These are phyloP conservation scores for Nannoperca obscura DNA, from an alignment of 2,797 vertebrate genomes.

Conservation along the genomic window DNA sequence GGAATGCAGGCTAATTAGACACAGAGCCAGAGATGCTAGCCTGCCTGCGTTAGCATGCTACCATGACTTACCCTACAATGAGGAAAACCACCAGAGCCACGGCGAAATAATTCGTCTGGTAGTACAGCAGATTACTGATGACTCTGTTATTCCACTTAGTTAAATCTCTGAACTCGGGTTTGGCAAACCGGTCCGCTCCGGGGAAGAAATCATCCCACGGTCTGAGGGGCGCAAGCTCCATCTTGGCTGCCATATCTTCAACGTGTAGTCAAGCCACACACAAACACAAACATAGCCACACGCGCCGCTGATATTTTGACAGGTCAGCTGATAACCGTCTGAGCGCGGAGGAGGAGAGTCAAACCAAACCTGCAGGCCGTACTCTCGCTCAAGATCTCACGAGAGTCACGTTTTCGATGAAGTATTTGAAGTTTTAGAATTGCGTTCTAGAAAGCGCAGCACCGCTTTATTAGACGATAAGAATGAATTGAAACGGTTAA, in stretches of 20 bases:
- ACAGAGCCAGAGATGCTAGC: conserved; percentile 35
- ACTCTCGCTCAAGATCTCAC: conserved; percentile 44
- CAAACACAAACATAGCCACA: conserved; percentile 52
- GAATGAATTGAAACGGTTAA: neutral
- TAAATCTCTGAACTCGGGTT: conserved; percentile 91
- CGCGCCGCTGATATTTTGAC: conserved; percentile 71
- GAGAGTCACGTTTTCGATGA: neutral
- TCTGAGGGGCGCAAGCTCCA: conserved; percentile 91
- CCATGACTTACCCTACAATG: conserved; percentile 91
- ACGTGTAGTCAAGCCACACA: conserved; percentile 19
- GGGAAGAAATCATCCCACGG: conserved; percentile 94
- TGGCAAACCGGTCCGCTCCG: conserved; percentile 89
- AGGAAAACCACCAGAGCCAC: conserved; percentile 87
- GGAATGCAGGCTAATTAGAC: conserved; percentile 56
- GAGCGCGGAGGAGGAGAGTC: neutral
- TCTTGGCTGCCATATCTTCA: conserved; percentile 85
- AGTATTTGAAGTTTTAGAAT: neutral
- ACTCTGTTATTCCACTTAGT: conserved; percentile 96
- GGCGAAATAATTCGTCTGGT: conserved; percentile 95
- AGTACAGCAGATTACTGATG: conserved; percentile 95
- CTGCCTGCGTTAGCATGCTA: conserved; percentile 32
- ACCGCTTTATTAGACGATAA: neutral
- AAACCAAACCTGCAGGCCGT: neutral
- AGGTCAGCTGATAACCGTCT: conserved; percentile 72
- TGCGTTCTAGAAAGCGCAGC: conserved; percentile 56